Evolutionary conservation across 2,888 invertebrate species (phyloP), one percentile per base, ranked within the genome.

Genomic region (Acronicta psi): DNA sequence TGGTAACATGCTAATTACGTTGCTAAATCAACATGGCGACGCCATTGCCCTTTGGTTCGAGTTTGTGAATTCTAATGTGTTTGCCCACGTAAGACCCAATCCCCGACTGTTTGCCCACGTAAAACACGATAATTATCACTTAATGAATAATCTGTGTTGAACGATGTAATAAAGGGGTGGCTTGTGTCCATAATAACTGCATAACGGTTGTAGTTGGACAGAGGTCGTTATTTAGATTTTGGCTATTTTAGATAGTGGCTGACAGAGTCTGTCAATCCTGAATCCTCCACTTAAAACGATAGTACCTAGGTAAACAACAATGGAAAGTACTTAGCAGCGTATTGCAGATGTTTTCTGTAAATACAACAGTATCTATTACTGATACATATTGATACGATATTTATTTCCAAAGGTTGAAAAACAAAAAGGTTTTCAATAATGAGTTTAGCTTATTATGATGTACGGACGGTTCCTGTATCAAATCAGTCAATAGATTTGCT

Each of bases 1-100:
- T 29, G 6, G n/a, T 7, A 34, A 34, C 34, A 34, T 23, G 8
- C 45, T 69, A 50, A 63, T 65, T 65, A 47, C 31, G 36, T 44
- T 41, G 43, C 51, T 56, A 17, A 51, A 69, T 62, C 62, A 65
- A 69, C 69, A 62, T 42, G n/a, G 65, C 56, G 17, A 47, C 51
- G 40, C 37, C 43, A 56, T 44, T 50, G 41, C 42, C 55, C 49
- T 55, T 62, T 31, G 43, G 40, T 45, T 70, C n/a, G 40, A 43
- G 71, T 51, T 51, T 41, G 59, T 44, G 37, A 50, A 70, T 54
- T 65, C 65, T 59, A 70, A 59, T 65, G 66, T 68, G 71, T 68
- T 68, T 70, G 41, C 50, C 29, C 44, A 70, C 47, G 58, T 57
- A 65, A 70, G 71, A 70, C 54, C 36, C 59, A 67, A 70, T 71